Evolutionary conservation across 2,888 invertebrate species (phyloP), one percentile per base, ranked within the genome.

Genomic region (Ormyrus pomaceus): DNA sequence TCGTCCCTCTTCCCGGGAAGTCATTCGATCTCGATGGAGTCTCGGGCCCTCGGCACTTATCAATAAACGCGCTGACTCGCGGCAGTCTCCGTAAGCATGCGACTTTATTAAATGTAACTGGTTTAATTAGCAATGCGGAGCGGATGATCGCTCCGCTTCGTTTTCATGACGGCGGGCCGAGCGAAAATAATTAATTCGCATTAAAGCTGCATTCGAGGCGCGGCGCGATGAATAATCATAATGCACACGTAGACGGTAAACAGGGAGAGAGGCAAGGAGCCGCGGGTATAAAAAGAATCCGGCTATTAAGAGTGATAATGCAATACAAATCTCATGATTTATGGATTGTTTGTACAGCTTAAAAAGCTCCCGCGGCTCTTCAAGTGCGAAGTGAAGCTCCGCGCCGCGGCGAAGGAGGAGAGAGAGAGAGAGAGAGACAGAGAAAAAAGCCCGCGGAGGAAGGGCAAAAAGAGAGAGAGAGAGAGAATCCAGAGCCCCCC

Each of bases 241-340:
- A 34, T 34, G 34, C 34, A 34, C 34, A 34, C 34, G 34, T 3
- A 34, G 34, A 34, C 34, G 34, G 34, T 34, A 34, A 34, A 34
- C 34, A 34, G 34, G 34, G n/a, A n/a, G 3, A 0, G 34, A 19
- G 34, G 34, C 34, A 34, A 34, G 34, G 19, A 19, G 19, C 19
- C 19, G 19, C 19, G 19, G 34, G 34, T 34, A 34, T 34, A 34
- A 46, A 64, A 19, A 48, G 53, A 56, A 55, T 13, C 5, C 55
- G 10, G 56, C 46, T 46, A 19, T 73, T 51, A 48, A 13, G 56
- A 46, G 6, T 10, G 50, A 55, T 53, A 62, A 70, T 56, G 64
- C 45, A 62, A 62, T 56, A 70, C 62, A 70, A 64, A 77, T 34
- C 70, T 77, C 64, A 64, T 69, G 70, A 77, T 77, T 75, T 64